phyloP scores from a whole-genome alignment of 2,888 invertebrate genomes.

The Pteria penguin region DNA sequence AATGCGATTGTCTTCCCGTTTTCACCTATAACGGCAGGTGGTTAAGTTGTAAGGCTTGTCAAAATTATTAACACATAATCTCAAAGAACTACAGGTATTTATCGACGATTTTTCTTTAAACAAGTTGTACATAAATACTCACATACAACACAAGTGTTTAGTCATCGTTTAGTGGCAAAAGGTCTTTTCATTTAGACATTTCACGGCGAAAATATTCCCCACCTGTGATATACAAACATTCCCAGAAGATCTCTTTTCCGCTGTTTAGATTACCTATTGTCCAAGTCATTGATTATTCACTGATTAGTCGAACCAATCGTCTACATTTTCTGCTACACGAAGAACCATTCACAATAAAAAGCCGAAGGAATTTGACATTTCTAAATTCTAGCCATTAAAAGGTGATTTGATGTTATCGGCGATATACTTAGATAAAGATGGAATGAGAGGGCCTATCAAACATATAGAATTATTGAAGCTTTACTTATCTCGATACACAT shows the following conservation, averaged over 20 bases:
- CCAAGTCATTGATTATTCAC: neutral
- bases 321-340: neutral
- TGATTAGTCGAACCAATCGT: neutral
- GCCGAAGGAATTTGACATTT: neutral
- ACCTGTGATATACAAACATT: neutral
- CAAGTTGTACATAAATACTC: too few relatives aligned
- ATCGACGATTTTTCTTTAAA: too few relatives aligned
- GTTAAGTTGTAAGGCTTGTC: too few relatives aligned
- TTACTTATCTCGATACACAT: neutral
- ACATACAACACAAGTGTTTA: too few relatives aligned
- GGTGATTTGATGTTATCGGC: neutral
- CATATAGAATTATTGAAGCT: neutral
- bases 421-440: neutral
- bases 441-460: neutral
- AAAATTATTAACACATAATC: too few relatives aligned
- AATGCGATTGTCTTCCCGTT: too few relatives aligned
- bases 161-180: too few relatives aligned
- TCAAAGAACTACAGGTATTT: too few relatives aligned
- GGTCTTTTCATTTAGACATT: too few relatives aligned
- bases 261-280: neutral
- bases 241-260: neutral
- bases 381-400: neutral
- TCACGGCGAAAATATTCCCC: neutral
- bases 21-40: too few relatives aligned
- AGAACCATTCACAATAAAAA: neutral